phyloP scores from a whole-genome alignment of 2,113 vertebrate species.

The Arenaria interpres region DNA sequence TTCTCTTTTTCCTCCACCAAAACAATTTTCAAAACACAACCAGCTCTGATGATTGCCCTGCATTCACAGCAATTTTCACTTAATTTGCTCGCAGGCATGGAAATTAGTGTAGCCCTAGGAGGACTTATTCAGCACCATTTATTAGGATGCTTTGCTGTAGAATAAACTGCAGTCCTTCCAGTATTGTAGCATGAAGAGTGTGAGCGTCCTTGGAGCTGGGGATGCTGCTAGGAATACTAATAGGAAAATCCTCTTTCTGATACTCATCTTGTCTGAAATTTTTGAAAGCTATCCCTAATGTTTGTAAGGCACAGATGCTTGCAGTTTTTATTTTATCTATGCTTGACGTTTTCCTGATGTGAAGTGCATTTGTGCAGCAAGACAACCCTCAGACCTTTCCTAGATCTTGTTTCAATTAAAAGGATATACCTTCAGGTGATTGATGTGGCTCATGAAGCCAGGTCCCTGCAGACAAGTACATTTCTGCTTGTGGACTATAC shows the following conservation, averaged over 20 bases:
- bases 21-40: slow-evolving; percentile 35
- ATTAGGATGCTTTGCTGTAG: neutral
- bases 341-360: neutral
- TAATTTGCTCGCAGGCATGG: neutral
- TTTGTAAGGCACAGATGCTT: neutral
- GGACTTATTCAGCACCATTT: slow-evolving; percentile 16
- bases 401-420: slow-evolving; percentile 25
- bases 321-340: neutral
- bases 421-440: neutral
- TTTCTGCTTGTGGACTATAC: neutral
- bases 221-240: slow-evolving; percentile 32
- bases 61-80: slow-evolving; percentile 37
- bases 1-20: neutral
- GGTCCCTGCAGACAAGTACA: neutral
- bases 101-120: slow-evolving; percentile 36
- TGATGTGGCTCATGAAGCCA: neutral
- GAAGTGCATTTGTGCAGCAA: neutral
- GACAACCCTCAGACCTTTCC: neutral
- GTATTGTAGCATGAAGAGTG: neutral
- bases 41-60: neutral
- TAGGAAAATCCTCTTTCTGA: neutral
- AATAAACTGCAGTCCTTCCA: slow-evolving; percentile 7
- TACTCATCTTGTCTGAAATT: neutral
- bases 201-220: neutral
- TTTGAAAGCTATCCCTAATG: slow-evolving; percentile 10